Base-by-base conservation (phyloP, 2,797 vertebrate species). In the Siniperca obscura region DNA sequence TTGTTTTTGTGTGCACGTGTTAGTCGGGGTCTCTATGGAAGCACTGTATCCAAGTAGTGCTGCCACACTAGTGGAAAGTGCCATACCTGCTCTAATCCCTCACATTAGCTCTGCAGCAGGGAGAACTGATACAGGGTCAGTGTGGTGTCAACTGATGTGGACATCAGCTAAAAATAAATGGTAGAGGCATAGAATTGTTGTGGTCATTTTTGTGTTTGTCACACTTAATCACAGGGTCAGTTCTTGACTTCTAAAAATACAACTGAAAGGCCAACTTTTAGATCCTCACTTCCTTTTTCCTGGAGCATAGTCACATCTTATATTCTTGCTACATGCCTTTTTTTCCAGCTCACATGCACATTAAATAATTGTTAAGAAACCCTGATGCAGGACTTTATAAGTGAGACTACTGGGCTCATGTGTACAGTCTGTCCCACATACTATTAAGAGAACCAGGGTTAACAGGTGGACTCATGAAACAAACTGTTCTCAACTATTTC, bases 41-140 rank as follows among this genome's bases (percentile, higher is more conserved):
- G 55, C 76, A 27, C 16, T 67, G 52, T n/a, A 42, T 69, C 60
- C 38, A 25, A 25, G 65, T 38, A 36, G 60, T 6, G 25, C 60
- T 73, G 76, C 9, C 44, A 22, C 65, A 53, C 52, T 59, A 25
- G 86, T 88, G 91, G 91, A 94, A 94, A 94, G 89, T 88, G 48
- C 71, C 93, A 93, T 90, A 85, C 83, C 81, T 84, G 79, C 56
- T 80, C 4, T 93, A 89, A 95, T 93, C 88, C 86, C 34, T 62
- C 52, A 57, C 50, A 77, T 81, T 75, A 86, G 60, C 76, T 83
- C 79, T 52, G 70, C 76, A 62, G 78, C 73, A 81, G 61, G 80
- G 68, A 66, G 61, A 80, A 68, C 59, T 76, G 86, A 74, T 78
- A 80, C 70, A 40, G 74, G 72, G 82, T 85, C 82, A 64, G n/a